These are phyloP conservation scores for Kryptopterus vitreolus DNA, from an alignment of 2,797 vertebrate genomes.

Conservation along the genomic window DNA sequence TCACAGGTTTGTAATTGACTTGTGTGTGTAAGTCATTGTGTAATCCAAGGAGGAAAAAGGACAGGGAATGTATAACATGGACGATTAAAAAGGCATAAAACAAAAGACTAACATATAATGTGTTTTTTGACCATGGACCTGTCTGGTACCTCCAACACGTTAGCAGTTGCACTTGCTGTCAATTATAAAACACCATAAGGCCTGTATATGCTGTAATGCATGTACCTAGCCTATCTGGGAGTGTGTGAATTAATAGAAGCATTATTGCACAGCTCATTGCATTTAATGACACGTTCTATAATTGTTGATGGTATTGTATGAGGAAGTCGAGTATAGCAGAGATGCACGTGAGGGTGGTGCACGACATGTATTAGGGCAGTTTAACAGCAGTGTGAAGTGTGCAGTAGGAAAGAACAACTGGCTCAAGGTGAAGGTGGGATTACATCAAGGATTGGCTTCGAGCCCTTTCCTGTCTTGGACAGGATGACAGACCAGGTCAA, in stretches of 20 bases:
- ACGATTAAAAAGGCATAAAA: slow-evolving; percentile 38
- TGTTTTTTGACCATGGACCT: not conserved
- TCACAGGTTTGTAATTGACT: slow-evolving; percentile 68
- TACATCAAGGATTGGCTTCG: no score
- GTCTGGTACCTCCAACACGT: not conserved
- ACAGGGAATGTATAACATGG: no score
- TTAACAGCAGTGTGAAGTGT: no score
- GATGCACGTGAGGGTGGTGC: no score
- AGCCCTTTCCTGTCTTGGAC: no score
- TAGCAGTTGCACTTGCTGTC: not conserved
- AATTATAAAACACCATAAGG: not conserved
- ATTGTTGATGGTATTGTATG: no score
- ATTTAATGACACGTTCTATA: not conserved
- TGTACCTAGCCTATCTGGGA: not conserved
- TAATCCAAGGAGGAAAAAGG: slow-evolving; percentile 60
- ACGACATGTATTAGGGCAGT: no score
- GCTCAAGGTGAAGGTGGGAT: no score
- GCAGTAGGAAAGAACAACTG: no score
- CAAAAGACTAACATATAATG: not conserved
- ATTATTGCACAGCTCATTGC: not conserved
- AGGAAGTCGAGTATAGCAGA: no score
- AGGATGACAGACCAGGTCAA: no score
- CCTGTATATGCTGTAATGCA: not conserved
- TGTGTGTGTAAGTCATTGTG: slow-evolving; percentile 81
- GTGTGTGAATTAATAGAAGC: not conserved